Base-by-base conservation (phyloP, 2,113 vertebrate genomes). In the Takifugu bimaculatus region DNA sequence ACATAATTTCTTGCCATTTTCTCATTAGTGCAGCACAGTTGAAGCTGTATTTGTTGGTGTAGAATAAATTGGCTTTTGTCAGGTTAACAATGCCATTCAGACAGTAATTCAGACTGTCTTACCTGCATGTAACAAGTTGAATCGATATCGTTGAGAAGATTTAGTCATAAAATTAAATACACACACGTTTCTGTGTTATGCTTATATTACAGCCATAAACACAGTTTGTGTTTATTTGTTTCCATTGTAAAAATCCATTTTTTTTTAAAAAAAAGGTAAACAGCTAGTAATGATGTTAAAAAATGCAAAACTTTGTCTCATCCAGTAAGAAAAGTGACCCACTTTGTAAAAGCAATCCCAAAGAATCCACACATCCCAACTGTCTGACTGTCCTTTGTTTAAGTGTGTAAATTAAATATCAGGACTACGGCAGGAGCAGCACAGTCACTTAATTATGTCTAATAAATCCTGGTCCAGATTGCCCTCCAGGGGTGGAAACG, bases 381-480 rank as follows among this genome's bases (percentile, higher is more conserved):
- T 20, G 74, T 83, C 82, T 76, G 64, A 86, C 78, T 79, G 77
- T 78, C 82, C 87, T 87, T 90, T 88, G 86, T 88, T 85, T 81
- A 87, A 88, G 77, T 87, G 81, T 84, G 78, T 79, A 89, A 89
- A 89, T 92, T 88, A 85, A 73, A 90, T 88, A 88, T 87, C 69
- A 75, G 62, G 66, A 75, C 84, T 68, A 79, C 76, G 82, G 86
- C 83, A 88, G 80, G 81, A 89, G 82, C 78, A 67, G 75, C 73
- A 78, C 82, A 88, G 83, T 88, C 86, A 89, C 82, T 90, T 89
- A 91, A 89, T 91, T 91, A 90, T 91, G 81, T 89, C 83, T 89
- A 88, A 88, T 91, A 89, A 88, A 92, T 89, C 89, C 88, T 87
- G 81, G 83, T 89, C 80, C 82, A 89, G 86, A 86, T 85, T 83